Percentiles rank a stretch among this genome's conserved stretches.
Conservation (phyloP, 2,113 vertebrate species). For the Rhadina sibilatrix region DNA sequence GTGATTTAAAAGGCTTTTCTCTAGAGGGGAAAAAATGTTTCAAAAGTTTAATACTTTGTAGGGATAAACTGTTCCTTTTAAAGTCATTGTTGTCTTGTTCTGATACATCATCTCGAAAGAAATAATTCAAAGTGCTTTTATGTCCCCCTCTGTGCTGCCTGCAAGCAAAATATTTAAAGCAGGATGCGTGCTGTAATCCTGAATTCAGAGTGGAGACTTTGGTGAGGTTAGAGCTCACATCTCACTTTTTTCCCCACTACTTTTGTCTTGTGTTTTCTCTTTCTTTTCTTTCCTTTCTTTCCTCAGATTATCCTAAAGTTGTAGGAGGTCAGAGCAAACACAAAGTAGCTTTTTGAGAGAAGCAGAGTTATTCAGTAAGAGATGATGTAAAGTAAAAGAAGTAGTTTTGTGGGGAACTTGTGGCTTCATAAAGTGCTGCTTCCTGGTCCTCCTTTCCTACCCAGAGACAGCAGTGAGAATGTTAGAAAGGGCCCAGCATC, state of each 20-base stretch:
- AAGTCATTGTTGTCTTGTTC: conserved; percentile 37
- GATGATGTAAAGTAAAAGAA: neutral
- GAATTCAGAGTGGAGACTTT: neutral
- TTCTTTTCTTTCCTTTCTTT: neutral
- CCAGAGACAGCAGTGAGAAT: neutral
- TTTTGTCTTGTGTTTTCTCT: neutral
- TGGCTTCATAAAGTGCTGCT: neutral
- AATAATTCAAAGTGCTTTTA: conserved; percentile 26
- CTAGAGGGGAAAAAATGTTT: neutral
- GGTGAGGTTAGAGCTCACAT: neutral
- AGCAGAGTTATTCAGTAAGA: neutral
- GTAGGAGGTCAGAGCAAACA: neutral
- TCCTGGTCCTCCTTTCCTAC: neutral
- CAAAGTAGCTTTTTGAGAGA: neutral
- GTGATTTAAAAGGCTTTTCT: conserved; percentile 33
- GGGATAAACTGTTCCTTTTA: conserved; percentile 55
- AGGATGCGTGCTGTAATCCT: neutral
- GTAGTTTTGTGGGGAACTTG: neutral
- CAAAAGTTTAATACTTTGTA: conserved; percentile 46
- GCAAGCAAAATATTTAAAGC: neutral
- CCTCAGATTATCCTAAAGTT: neutral
- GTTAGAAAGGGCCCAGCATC: neutral
- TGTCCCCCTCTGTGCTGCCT: neutral
- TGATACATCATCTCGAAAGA: conserved; percentile 11
- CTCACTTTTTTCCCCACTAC: neutral